These are phyloP conservation scores for Dipus sagitta DNA, from an alignment of 2,797 vertebrate genomes.

Conservation along the genomic window DNA sequence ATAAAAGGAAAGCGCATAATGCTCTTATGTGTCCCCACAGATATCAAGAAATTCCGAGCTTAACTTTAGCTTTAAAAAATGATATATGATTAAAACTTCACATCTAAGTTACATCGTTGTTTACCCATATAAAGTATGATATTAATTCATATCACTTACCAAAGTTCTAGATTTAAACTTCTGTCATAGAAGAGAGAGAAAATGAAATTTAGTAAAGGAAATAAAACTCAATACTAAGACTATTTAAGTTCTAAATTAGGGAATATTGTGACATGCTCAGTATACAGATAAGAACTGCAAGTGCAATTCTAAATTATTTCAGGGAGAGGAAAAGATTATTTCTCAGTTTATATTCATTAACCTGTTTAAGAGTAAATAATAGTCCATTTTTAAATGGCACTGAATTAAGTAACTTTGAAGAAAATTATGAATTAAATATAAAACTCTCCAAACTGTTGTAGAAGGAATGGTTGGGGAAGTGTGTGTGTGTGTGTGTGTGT, in stretches of 20 bases:
- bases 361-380: slow-evolving; percentile 37
- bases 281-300: background rate
- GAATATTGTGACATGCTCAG: background rate
- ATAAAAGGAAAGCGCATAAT: slow-evolving; percentile 14
- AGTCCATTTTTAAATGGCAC: background rate
- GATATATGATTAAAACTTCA: slow-evolving; percentile 12
- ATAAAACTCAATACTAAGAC: background rate
- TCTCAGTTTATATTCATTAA: slow-evolving; percentile 17
- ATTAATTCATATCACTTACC: background rate
- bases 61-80: background rate
- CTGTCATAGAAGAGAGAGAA: slow-evolving; percentile 1
- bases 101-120: background rate
- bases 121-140: background rate
- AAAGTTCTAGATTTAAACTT: background rate
- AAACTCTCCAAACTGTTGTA: background rate
- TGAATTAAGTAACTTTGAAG: background rate
- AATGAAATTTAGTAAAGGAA: background rate
- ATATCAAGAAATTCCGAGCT: background rate
- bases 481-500: background rate
- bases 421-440: background rate
- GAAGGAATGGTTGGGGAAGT: background rate
- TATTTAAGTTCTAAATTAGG: background rate
- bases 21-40: background rate
- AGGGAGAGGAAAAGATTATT: background rate
- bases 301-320: slow-evolving; percentile 6